These are phyloP conservation scores for Macrosoma leucophasiata DNA, from an alignment of 2,888 invertebrate genomes.

Conservation along the genomic window DNA sequence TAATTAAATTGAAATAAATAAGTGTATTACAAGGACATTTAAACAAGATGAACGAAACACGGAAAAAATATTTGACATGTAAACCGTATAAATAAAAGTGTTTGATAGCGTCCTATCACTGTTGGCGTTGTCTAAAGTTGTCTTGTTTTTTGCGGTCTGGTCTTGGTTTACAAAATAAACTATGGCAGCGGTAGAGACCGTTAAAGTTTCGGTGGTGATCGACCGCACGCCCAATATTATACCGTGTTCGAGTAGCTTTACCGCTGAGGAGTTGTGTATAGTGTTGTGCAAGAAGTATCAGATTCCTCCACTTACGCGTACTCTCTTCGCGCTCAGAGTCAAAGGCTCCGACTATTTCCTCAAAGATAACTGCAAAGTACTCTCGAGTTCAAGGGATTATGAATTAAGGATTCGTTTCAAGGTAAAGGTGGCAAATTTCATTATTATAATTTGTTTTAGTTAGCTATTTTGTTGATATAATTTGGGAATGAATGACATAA, in stretches of 20 bases:
- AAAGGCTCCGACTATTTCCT: constrained; percentile 81
- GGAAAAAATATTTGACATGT: constrained; percentile 26
- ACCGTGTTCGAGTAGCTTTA: constrained; percentile 57
- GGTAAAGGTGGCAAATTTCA: too few species aligned
- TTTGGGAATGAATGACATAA: too few species aligned
- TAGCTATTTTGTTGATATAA: too few species aligned
- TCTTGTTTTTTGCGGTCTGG: constrained; percentile 48
- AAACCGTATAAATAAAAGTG: constrained; percentile 34
- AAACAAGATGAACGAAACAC: constrained; percentile 33
- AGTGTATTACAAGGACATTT: constrained; percentile 24
- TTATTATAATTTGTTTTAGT: too few species aligned
- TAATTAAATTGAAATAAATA: constrained; percentile 29
- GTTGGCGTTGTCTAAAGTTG: constrained; percentile 47
- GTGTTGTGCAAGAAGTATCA: constrained; percentile 81
- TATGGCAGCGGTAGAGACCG: constrained; percentile 60
- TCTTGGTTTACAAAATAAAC: constrained; percentile 46
- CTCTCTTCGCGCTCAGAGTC: constrained; percentile 85
- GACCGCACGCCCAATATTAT: constrained; percentile 52
- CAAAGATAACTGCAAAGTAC: constrained; percentile 74
- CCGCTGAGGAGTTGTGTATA: constrained; percentile 83
- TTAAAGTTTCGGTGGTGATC: constrained; percentile 61
- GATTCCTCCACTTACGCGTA: constrained; percentile 85
- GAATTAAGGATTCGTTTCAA: constrained; percentile 90
- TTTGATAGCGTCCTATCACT: constrained; percentile 41
- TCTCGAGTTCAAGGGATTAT: constrained; percentile 72